A percentile compares a stretch with the other conserved stretches of the same genome.
Conservation (phyloP, 2,113 vertebrate genomes). For the Campylomormyrus numenius region DNA sequence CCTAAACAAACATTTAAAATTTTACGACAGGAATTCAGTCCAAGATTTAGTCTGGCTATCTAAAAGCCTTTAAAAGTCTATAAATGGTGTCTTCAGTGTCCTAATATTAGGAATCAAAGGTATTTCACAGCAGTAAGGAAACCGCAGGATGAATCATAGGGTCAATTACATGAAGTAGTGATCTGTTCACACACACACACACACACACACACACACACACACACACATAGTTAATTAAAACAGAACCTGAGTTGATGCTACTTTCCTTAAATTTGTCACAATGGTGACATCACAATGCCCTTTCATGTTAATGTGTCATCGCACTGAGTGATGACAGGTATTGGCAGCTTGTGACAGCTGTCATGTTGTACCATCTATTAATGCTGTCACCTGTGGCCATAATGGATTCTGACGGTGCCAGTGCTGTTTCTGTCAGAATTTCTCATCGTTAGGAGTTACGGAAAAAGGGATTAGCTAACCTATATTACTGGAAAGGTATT, state of each 20-base stretch:
- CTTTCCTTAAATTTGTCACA: neutral
- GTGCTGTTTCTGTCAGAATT: neutral
- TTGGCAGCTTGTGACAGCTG: neutral
- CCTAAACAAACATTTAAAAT: constrained; percentile 49
- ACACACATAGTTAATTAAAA: neutral
- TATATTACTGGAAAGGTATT: neutral
- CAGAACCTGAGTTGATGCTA: neutral
- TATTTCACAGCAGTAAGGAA: neutral
- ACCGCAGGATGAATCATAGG: neutral
- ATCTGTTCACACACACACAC: neutral
- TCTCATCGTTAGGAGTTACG: neutral
- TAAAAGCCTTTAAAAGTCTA: constrained; percentile 22
- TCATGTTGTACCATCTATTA: neutral
- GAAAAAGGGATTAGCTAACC: neutral
- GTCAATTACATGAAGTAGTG: neutral
- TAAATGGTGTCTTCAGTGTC: neutral
- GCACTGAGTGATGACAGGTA: neutral
- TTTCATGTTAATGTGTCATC: neutral
- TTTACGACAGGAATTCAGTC: constrained; percentile 43
- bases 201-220: too few species aligned
- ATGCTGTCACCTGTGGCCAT: neutral
- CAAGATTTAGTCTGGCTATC: constrained; percentile 52
- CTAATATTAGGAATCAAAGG: neutral
- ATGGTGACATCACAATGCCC: neutral
- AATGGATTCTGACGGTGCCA: neutral